Conservation (phyloP, 1,140 invertebrate genomes). For the Parapsyche elsis region DNA sequence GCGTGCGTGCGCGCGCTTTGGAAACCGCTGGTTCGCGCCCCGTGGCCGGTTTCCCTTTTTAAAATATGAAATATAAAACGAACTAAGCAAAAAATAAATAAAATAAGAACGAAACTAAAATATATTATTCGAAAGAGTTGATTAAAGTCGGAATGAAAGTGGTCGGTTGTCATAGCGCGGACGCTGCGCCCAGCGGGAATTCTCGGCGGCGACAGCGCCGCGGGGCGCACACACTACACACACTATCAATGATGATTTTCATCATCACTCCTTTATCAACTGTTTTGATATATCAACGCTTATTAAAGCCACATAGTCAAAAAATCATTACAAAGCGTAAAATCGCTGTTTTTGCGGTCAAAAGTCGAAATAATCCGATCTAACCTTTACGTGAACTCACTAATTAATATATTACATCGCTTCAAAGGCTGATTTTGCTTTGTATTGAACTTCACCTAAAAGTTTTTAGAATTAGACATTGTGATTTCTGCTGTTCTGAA, state of each 20-base stretch:
- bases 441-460: no score
- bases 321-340: no score
- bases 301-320: background rate
- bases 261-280: slow-evolving; percentile 11
- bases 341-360: no score
- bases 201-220: slow-evolving; percentile 50
- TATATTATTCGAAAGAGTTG: slow-evolving; percentile 50
- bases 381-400: no score
- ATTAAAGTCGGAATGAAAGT: slow-evolving; percentile 55
- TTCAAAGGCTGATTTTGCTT: no score
- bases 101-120: slow-evolving; percentile 1
- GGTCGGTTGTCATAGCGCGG: slow-evolving; percentile 48
- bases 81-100: background rate
- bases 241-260: background rate
- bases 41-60: slow-evolving; percentile 41
- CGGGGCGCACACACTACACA: slow-evolving; percentile 28
- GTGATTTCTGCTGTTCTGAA: no score
- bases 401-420: no score
- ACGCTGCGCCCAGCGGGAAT: slow-evolving; percentile 40
- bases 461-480: no score
- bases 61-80: slow-evolving; percentile 36
- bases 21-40: background rate
- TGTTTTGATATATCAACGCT: background rate
- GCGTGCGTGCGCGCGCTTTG: background rate
- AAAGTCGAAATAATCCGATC: no score